Percentiles rank a stretch among this genome's conserved stretches.
phyloP scores from a whole-genome alignment of 2,888 invertebrate genomes.

The Mesorhabditis spiculigera region DNA sequence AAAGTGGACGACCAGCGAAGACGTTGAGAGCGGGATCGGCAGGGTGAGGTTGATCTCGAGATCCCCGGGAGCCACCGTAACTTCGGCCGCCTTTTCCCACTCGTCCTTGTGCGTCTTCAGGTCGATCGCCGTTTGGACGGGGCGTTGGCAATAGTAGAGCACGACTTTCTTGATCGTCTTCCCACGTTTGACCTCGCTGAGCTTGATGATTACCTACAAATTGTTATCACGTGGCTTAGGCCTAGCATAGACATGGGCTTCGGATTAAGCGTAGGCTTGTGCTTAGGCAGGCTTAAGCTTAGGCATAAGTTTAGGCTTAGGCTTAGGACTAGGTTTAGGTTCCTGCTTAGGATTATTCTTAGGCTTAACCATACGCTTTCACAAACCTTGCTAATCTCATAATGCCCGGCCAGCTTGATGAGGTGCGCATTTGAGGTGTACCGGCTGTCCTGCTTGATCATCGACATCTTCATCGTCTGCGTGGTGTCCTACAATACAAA shows the following conservation, averaged over 20 bases:
- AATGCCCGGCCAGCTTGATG: conserved; percentile 88
- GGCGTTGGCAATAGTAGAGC: conserved; percentile 90
- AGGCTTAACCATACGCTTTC: background rate
- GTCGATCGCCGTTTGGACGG: conserved; percentile 91
- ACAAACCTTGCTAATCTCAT: conserved; percentile 71
- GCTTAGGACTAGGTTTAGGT: too few relatives aligned
- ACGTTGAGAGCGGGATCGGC: conserved; percentile 80
- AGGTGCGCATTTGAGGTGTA: conserved; percentile 97
- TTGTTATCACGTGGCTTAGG: background rate
- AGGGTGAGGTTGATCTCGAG: conserved; percentile 23
- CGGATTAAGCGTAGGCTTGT: too few relatives aligned
- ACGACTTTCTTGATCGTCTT: conserved; percentile 82
- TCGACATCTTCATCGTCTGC: conserved; percentile 32
- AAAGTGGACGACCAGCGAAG: conserved; percentile 96
- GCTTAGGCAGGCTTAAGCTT: too few relatives aligned
- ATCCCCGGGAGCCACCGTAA: conserved; percentile 74
- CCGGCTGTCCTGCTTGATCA: conserved; percentile 75
- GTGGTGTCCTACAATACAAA: conserved; percentile 12
- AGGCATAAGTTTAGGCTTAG: too few relatives aligned
- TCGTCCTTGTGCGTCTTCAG: conserved; percentile 73
- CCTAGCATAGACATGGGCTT: conserved; percentile 58
- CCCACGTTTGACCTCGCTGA: conserved; percentile 89
- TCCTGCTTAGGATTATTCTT: background rate
- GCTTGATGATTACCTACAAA: conserved; percentile 78
- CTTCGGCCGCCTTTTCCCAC: conserved; percentile 94